A percentile compares a stretch with the other conserved stretches of the same genome.
These are phyloP conservation scores for Onychostoma macrolepis DNA, from an alignment of 2,113 vertebrate species.

Conservation along the genomic window DNA sequence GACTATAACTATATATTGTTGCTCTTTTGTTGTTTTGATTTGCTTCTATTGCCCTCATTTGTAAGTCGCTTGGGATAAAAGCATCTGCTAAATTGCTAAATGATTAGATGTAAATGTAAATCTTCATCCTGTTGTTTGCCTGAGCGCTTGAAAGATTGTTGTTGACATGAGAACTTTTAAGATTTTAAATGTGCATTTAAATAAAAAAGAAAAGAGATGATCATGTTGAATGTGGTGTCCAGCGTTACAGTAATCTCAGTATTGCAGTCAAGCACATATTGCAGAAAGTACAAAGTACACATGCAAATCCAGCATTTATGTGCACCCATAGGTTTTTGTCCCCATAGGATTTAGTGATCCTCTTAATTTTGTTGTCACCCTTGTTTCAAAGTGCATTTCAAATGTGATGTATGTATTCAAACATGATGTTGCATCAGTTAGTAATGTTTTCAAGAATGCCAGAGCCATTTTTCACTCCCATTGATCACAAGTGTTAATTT, in stretches of 20 bases:
- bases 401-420: background rate
- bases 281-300: constrained; percentile 14
- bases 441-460: background rate
- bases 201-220: background rate
- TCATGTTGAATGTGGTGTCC: background rate
- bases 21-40: no score
- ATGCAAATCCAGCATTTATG: background rate
- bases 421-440: background rate
- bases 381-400: background rate
- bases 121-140: background rate
- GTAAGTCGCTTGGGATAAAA: no score
- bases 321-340: background rate
- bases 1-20: no score
- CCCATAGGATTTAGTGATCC: background rate
- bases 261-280: background rate
- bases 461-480: background rate
- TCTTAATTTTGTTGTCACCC: background rate
- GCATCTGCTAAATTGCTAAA: no score
- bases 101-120: no score
- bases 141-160: background rate
- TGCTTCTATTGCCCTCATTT: no score
- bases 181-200: no score
- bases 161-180: no score
- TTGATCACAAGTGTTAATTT: background rate
- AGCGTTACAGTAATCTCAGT: background rate